Percentiles rank a stretch among this genome's conserved stretches.
These are phyloP conservation scores for Macropodus opercularis DNA, from an alignment of 2,797 vertebrate species.

Conservation along the genomic window DNA sequence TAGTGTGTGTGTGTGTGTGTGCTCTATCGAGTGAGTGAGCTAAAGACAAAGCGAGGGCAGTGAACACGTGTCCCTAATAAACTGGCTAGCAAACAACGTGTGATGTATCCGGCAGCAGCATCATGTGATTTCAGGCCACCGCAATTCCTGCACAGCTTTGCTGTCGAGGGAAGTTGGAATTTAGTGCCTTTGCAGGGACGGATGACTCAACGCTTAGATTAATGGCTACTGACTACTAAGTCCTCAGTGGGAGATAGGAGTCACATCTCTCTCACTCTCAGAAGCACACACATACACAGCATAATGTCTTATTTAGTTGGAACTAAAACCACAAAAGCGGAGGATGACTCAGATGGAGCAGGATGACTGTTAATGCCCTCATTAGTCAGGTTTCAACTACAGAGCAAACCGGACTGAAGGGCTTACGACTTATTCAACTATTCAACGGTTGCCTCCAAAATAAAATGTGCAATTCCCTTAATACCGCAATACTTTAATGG, in stretches of 20 bases:
- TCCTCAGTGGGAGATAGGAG: constrained; percentile 63
- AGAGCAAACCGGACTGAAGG: constrained; percentile 45
- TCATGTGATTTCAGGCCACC: constrained; percentile 52
- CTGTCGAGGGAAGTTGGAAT: constrained; percentile 63
- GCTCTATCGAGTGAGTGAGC: too few species aligned
- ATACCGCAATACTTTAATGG: constrained; percentile 16
- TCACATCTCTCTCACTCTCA: constrained; percentile 42
- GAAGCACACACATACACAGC: constrained; percentile 37
- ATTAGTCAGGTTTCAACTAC: constrained; percentile 65
- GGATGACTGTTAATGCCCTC: constrained; percentile 62
- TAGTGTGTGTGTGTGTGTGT: constrained; percentile 27
- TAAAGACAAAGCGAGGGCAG: constrained; percentile 39
- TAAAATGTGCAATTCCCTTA: constrained; percentile 41
- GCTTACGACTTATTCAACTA: constrained; percentile 43
- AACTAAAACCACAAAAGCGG: constrained; percentile 49
- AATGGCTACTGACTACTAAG: constrained; percentile 72
- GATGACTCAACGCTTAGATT: constrained; percentile 76
- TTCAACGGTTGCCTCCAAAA: constrained; percentile 35
- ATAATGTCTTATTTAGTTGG: constrained; percentile 64
- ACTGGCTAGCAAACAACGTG: constrained; percentile 29
- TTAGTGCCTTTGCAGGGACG: constrained; percentile 67
- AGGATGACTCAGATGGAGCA: constrained; percentile 60
- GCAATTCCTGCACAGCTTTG: constrained; percentile 39
- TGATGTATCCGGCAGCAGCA: constrained; percentile 25
- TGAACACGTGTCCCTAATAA: constrained; percentile 65